Percentiles rank a stretch among this genome's conserved stretches.
Evolutionary conservation across 2,797 vertebrate genomes (phyloP).

Genomic region (Anguilla marmorata): DNA sequence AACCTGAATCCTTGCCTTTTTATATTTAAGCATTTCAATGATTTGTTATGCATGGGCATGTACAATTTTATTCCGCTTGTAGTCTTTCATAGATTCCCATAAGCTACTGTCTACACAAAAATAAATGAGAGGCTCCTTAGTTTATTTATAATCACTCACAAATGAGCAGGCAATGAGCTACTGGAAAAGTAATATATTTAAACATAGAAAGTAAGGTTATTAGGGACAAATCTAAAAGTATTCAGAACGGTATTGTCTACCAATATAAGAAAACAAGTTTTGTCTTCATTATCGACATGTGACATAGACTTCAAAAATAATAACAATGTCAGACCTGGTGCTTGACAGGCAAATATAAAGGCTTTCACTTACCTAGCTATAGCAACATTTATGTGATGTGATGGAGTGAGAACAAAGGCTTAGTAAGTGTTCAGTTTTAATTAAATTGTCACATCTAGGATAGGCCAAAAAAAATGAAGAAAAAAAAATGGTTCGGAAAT

Average conservation of each 20-base stretch:
- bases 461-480: no score
- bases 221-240: background rate
- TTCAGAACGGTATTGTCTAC: background rate
- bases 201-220: no score
- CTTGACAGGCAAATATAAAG: background rate
- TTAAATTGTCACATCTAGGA: no score
- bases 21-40: background rate
- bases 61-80: background rate
- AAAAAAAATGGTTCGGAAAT: background rate
- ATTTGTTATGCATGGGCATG: background rate
- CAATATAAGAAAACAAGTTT: background rate
- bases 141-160: background rate
- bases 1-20: no score
- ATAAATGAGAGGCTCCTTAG: background rate
- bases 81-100: background rate
- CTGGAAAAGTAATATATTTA: background rate
- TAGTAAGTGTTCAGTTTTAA: background rate
- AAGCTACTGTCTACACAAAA: background rate
- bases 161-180: background rate
- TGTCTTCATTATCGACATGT: background rate
- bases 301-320: background rate
- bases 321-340: background rate
- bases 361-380: no score
- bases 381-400: background rate
- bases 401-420: background rate